Evolutionary conservation across 2,888 invertebrate genomes (phyloP).

Genomic region (Carpatolechia fugitivella): DNA sequence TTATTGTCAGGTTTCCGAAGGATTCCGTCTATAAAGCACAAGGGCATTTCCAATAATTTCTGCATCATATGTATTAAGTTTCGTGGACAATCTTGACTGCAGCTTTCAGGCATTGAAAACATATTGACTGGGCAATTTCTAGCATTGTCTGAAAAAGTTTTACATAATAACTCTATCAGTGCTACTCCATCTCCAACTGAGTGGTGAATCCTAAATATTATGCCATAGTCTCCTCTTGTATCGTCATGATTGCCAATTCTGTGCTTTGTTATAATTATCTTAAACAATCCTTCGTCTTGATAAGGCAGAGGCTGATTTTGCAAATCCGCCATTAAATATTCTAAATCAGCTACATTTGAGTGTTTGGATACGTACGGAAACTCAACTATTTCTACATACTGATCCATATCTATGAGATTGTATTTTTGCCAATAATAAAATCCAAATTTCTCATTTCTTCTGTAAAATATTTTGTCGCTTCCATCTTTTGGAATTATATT

Average conservation of each 20-base stretch:
- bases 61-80: conserved; percentile 38
- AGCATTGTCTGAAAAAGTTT: conserved; percentile 60
- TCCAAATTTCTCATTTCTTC: conserved; percentile 61
- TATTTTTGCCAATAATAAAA: conserved; percentile 74
- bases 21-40: conserved; percentile 44
- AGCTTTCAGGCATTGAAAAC: conserved; percentile 33
- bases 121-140: conserved; percentile 27
- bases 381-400: conserved; percentile 65
- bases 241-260: conserved; percentile 33
- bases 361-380: conserved; percentile 36
- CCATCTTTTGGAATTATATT: conserved; percentile 31
- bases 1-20: conserved; percentile 55
- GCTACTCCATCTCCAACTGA: conserved; percentile 76
- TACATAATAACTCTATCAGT: conserved; percentile 65
- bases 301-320: conserved; percentile 62
- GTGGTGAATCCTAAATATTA: conserved; percentile 77
- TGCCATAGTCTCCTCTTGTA: conserved; percentile 45
- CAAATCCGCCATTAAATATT: conserved; percentile 52
- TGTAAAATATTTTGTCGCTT: conserved; percentile 62
- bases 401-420: conserved; percentile 49
- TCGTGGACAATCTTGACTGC: conserved; percentile 26
- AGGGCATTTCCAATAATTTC: conserved; percentile 39
- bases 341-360: conserved; percentile 46
- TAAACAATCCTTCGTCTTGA: conserved; percentile 69
- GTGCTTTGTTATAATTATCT: conserved; percentile 64